Percentiles rank a stretch among this genome's conserved stretches.
These are phyloP conservation scores for Coptotermes formosanus DNA, from an alignment of 1,140 invertebrate genomes.

Conservation along the genomic window DNA sequence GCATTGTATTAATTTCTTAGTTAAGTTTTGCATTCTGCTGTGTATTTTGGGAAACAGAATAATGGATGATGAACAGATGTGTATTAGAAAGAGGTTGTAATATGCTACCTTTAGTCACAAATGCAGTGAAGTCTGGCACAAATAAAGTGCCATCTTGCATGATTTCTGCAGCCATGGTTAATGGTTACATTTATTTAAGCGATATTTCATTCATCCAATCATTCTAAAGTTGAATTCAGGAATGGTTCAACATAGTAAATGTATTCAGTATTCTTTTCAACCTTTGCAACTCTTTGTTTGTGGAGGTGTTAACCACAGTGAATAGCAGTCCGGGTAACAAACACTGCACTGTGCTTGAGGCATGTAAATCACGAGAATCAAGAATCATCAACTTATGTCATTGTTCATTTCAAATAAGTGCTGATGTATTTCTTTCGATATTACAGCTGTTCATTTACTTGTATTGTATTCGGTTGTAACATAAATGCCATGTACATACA, in stretches of 20 bases:
- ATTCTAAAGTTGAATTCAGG: background rate
- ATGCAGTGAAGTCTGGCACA: background rate
- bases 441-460: background rate
- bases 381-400: background rate
- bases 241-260: background rate
- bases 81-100: slow-evolving; percentile 1
- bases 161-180: slow-evolving; percentile 26
- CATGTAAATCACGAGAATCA: background rate
- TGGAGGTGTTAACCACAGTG: background rate
- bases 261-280: background rate
- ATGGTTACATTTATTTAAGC: background rate
- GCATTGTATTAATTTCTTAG: slow-evolving; percentile 5
- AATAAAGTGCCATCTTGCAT: background rate
- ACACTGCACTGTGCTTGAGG: background rate
- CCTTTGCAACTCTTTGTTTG: too few relatives aligned
- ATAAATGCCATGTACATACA: background rate
- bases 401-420: background rate
- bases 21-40: background rate
- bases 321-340: background rate
- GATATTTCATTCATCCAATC: background rate
- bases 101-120: slow-evolving; percentile 6
- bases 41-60: background rate
- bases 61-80: background rate
- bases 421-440: background rate
- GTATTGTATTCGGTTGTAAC: background rate